These are phyloP conservation scores for Apus apus DNA, from an alignment of 2,113 vertebrate genomes.

Conservation along the genomic window DNA sequence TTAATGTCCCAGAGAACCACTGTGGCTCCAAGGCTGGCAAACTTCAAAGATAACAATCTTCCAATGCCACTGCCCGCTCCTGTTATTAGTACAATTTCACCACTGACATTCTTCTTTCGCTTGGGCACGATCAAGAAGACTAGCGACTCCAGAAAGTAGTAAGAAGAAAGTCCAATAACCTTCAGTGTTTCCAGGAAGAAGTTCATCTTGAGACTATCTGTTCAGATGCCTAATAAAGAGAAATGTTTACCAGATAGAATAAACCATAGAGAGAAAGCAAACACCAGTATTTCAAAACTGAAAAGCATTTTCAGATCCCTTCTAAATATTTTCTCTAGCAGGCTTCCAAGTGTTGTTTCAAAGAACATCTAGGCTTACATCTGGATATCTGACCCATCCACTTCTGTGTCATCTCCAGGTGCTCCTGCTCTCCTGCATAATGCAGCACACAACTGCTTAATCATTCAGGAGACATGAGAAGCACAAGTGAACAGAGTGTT, in stretches of 20 bases:
- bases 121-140: slow-evolving; percentile 77
- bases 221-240: slow-evolving; percentile 18
- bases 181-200: slow-evolving; percentile 79
- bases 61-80: slow-evolving; percentile 89
- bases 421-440: not conserved
- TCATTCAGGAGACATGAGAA: not conserved
- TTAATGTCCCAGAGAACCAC: slow-evolving; percentile 93
- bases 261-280: not conserved
- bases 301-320: not conserved
- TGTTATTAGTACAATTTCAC: slow-evolving; percentile 90
- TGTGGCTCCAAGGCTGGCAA: slow-evolving; percentile 78
- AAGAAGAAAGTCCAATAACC: slow-evolving; percentile 74
- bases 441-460: not conserved
- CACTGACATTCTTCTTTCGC: slow-evolving; percentile 81
- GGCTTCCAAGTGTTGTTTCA: not conserved
- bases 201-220: slow-evolving; percentile 79
- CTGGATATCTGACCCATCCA: not conserved
- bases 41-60: slow-evolving; percentile 83
- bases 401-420: not conserved
- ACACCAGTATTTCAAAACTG: not conserved
- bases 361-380: not conserved
- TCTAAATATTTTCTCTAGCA: not conserved
- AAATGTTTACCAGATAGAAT: not conserved
- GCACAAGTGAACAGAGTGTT: not conserved
- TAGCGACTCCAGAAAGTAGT: slow-evolving; percentile 80